Evolutionary conservation across 2,113 vertebrate genomes (phyloP).

Genomic region (Ellobius talpinus): DNA sequence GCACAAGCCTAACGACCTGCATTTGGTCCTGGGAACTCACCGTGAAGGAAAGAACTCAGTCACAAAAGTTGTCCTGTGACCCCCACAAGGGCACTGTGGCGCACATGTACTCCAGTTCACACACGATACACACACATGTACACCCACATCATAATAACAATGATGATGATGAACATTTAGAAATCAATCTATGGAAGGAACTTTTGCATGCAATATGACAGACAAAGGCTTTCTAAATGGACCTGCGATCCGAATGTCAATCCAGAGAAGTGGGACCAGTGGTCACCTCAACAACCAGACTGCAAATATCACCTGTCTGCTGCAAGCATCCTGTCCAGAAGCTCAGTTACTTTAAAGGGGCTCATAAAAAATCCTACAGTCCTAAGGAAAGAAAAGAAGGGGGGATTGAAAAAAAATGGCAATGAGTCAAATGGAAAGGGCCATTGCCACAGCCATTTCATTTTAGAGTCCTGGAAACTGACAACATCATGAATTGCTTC

Average conservation of each 20-base stretch:
- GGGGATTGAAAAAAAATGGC: background rate
- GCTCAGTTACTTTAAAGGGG: conserved; percentile 76
- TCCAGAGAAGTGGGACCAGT: conserved; percentile 25
- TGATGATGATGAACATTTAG: background rate
- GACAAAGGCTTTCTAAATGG: conserved; percentile 12
- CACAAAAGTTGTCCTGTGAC: background rate
- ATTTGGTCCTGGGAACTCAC: background rate
- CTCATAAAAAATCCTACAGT: conserved; percentile 76
- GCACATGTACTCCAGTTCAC: background rate
- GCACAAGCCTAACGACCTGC: background rate
- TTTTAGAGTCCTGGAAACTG: conserved; percentile 53
- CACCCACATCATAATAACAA: background rate
- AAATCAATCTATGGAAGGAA: background rate
- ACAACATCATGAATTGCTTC: conserved; percentile 47
- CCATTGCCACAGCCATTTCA: conserved; percentile 54
- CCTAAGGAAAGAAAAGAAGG: background rate
- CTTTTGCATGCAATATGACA: background rate
- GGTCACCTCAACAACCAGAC: conserved; percentile 43
- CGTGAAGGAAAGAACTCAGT: background rate
- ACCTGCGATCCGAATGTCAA: background rate
- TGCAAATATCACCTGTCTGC: conserved; percentile 61
- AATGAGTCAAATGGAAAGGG: conserved; percentile 60
- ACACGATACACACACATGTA: background rate
- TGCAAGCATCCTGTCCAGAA: conserved; percentile 47
- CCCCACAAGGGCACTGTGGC: background rate